Conservation (phyloP, 2,797 vertebrate genomes). For the Decapterus maruadsi region DNA sequence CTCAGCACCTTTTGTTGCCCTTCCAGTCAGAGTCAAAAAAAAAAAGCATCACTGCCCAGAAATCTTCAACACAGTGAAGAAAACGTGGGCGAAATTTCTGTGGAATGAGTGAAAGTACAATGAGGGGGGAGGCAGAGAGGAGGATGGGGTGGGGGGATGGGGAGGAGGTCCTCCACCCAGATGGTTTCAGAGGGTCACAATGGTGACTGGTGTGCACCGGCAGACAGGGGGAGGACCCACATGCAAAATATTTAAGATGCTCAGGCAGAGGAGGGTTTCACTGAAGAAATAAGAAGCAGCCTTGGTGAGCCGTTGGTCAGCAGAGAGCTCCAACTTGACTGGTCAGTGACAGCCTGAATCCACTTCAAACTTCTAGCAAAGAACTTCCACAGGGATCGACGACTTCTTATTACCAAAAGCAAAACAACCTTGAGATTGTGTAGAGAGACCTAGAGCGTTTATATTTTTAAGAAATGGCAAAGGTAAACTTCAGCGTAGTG, state of each 20-base stretch:
- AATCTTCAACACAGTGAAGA: conserved; percentile 80
- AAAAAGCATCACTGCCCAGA: conserved; percentile 68
- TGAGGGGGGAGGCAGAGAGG: conserved; percentile 71
- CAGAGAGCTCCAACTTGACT: conserved; percentile 54
- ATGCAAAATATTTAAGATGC: conserved; percentile 95
- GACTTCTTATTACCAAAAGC: background rate
- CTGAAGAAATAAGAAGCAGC: conserved; percentile 72
- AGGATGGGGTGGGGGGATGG: conserved; percentile 46
- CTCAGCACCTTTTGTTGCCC: conserved; percentile 21
- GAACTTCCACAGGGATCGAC: conserved; percentile 10
- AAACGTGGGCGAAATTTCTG: conserved; percentile 68
- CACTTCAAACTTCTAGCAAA: conserved; percentile 32
- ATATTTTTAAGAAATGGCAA: conserved; percentile 55
- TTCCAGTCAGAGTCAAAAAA: conserved; percentile 40
- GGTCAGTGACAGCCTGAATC: conserved; percentile 13
- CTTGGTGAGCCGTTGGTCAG: conserved; percentile 61
- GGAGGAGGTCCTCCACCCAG: conserved; percentile 64
- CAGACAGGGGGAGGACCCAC: conserved; percentile 87
- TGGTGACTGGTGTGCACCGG: conserved; percentile 62
- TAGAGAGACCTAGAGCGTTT: conserved; percentile 7
- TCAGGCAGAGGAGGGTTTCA: conserved; percentile 76
- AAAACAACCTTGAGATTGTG: background rate
- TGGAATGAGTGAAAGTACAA: conserved; percentile 70
- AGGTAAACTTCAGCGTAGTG: conserved; percentile 51
- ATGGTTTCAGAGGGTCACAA: conserved; percentile 76